Conservation (phyloP, 2,113 vertebrate genomes). For the Callopanchax toddi region DNA sequence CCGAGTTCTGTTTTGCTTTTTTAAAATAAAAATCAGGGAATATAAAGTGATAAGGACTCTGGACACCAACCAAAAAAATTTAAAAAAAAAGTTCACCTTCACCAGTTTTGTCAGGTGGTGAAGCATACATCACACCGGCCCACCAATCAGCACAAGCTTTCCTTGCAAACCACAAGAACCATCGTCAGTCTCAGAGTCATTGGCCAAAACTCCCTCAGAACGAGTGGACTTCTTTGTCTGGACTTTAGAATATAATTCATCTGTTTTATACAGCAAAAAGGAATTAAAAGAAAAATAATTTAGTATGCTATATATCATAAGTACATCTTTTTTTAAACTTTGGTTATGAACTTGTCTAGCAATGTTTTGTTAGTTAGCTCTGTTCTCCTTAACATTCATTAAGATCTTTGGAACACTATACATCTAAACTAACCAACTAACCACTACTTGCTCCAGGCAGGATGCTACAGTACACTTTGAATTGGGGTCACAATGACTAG, state of each 20-base stretch:
- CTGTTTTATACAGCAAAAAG: conserved; percentile 78
- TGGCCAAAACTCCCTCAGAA: conserved; percentile 68
- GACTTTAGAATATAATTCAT: conserved; percentile 77
- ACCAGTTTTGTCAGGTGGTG: conserved; percentile 55
- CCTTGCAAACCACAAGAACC: conserved; percentile 70
- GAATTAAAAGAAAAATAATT: conserved; percentile 79
- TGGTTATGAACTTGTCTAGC: conserved; percentile 84
- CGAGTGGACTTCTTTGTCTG: conserved; percentile 70
- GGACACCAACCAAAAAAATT: conserved; percentile 64
- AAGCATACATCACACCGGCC: conserved; percentile 75
- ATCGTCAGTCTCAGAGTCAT: conserved; percentile 71
- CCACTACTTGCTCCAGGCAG: conserved; percentile 69
- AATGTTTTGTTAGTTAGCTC: conserved; percentile 80
- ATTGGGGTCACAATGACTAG: conserved; percentile 62
- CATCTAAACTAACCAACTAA: conserved; percentile 74
- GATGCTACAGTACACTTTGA: conserved; percentile 78
- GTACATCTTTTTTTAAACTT: conserved; percentile 79
- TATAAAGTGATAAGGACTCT: conserved; percentile 83
- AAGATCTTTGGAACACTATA: conserved; percentile 81
- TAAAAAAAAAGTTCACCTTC: too few species aligned
- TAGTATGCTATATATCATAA: conserved; percentile 83
- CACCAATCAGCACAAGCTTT: conserved; percentile 84
- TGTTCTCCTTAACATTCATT: conserved; percentile 78
- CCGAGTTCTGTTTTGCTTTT: conserved; percentile 61
- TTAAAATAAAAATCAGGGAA: conserved; percentile 68